Conservation (phyloP, 1,140 invertebrate species). For the Hyles vespertilio region DNA sequence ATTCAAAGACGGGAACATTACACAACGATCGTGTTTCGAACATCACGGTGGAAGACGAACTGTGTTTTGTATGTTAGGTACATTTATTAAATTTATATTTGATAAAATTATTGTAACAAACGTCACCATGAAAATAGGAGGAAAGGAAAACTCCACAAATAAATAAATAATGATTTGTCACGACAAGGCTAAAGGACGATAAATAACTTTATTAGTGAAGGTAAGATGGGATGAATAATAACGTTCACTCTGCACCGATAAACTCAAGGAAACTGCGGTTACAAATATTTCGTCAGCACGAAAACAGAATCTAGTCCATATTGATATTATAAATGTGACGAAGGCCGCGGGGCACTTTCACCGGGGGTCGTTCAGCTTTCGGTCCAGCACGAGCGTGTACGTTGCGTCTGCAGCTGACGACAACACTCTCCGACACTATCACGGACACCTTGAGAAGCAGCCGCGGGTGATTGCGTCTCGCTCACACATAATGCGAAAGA, state of each 20-base stretch:
- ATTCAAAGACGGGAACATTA: slow-evolving; percentile 48
- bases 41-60: slow-evolving; percentile 14
- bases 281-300: background rate
- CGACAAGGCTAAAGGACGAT: too few relatives aligned
- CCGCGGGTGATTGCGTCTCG: slow-evolving; percentile 1
- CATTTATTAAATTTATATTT: slow-evolving; percentile 3
- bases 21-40: slow-evolving; percentile 45
- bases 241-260: too few relatives aligned
- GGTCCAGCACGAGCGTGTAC: slow-evolving; percentile 37
- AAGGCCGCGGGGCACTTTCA: slow-evolving; percentile 61
- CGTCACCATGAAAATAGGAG: too few relatives aligned
- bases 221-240: too few relatives aligned
- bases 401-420: slow-evolving; percentile 33
- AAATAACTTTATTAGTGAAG: too few relatives aligned
- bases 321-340: slow-evolving; percentile 36
- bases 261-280: too few relatives aligned
- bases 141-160: too few relatives aligned
- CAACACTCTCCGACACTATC: slow-evolving; percentile 28
- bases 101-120: slow-evolving; percentile 2
- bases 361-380: slow-evolving; percentile 57
- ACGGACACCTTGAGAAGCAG: background rate
- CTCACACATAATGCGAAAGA: slow-evolving; percentile 33
- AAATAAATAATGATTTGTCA: too few relatives aligned
- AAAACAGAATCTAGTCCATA: slow-evolving; percentile 33
- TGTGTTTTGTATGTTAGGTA: too few relatives aligned